Evolutionary conservation across 2,797 vertebrate genomes (phyloP), one percentile per base, ranked within the genome.

Genomic region (Vipera ursinii): DNA sequence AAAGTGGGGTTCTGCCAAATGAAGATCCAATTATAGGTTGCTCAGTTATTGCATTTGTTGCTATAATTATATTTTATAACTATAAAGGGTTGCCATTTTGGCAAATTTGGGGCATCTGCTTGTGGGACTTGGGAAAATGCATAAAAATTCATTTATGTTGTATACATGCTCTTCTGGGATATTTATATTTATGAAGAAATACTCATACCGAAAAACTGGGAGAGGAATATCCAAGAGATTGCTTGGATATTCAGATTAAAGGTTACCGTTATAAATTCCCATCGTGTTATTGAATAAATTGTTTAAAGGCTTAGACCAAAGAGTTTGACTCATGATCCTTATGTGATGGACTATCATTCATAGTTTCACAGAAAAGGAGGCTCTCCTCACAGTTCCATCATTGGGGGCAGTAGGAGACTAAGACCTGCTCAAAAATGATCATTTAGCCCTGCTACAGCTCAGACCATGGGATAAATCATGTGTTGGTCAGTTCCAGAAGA

Each of bases 11-110:
- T 95, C 51, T 96, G 97, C 97, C 97, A 97, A 95, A 53, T 93
- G 94, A 94, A 96, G 93, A 97, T 96, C 93, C 96, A 97, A 95
- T 96, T 97, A 96, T 53, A 97, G 94, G 95, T 96, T 97, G 96
- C 94, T 97, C 96, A 93, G 93, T 97, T 97, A 96, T 96, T 97
- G 97, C 96, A 96, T 97, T 96, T 96, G 96, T 95, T 96, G 89
- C 95, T 96, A 95, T 96, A 96, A 98, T 97, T 97, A 97, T 96
- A 97, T 97, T 95, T 97, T 92, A 5, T 44, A 95, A 92, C 92
- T 2, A 53, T 94, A 94, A 97, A 97, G 94, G 94, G 92, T 93
- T 96, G 97, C 97, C 97, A 98, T 95, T 96, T 96, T 95, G 91
- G 96, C 8, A 82, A 96, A 95, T 94, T 65, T 90, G 95, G 95